Base-by-base conservation (phyloP, 2,797 vertebrate genomes). In the Prunella strophiata region DNA sequence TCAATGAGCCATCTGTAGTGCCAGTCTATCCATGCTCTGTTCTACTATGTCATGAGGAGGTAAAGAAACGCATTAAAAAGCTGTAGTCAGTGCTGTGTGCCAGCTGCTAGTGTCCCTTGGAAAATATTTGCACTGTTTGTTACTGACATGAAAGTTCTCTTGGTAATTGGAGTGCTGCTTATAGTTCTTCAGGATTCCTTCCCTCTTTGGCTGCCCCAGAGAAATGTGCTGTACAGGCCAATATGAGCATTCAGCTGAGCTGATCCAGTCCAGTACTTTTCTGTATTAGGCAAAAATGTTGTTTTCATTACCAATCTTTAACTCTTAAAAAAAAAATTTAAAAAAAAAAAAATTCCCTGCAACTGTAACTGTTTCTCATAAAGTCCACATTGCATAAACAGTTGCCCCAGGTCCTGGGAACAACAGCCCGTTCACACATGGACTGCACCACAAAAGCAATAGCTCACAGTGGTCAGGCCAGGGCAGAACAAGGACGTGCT, bases 401-500 rank as follows among this genome's bases (percentile, higher is more conserved):
- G 77, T 97, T 51, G 45, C 91, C 93, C 73, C 96, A 91, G 92
- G 91, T 97, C 96, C 96, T 98, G 96, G 96, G 97, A 98, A 98
- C 63, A 84, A 65, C 78, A 90, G 63, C 66, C 73, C 51, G 22
- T 87, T 81, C 74, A 50, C 74, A 89, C 45, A 62, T 71, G 88
- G 84, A 63, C 75, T 11, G 29, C 75, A 59, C 74, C 70, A 62
- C 80, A 93, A 85, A 87, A 94, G 80, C 88, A 88, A 94, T 40
- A 93, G 81, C 93, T 96, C 88, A 73, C 26, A 90, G 78, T 72
- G 91, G 89, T 89, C 76, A 62, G 86, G 81, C 77, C 76, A 94
- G 85, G 82, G 76, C 89, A 92, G 92, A 92, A 76, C 51, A 85
- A 94, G 88, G 93, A 91, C 6, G 0, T 67, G 76, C 71, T 97